Percentiles rank a stretch among this genome's conserved stretches.
Conservation (phyloP, 2,888 invertebrate species). For the Drosophila prolongata region DNA sequence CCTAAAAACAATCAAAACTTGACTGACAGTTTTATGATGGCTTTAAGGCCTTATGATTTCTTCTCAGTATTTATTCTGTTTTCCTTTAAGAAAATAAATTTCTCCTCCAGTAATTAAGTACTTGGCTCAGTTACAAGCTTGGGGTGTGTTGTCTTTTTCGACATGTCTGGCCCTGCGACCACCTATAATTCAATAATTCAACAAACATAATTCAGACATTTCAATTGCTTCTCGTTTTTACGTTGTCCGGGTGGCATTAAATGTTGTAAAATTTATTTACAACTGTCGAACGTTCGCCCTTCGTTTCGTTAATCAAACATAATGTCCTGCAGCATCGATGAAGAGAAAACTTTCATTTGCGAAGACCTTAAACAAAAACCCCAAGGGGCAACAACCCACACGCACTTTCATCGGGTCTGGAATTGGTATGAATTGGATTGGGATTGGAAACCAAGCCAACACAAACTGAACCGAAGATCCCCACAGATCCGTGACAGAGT, state of each 20-base stretch:
- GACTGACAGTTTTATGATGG: too few relatives aligned
- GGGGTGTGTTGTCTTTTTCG: neutral
- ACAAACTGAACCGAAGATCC: constrained; percentile 18
- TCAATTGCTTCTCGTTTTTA: constrained; percentile 44
- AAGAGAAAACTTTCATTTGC: constrained; percentile 65
- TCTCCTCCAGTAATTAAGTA: constrained; percentile 25
- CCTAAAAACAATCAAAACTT: too few relatives aligned
- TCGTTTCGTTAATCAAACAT: constrained; percentile 46
- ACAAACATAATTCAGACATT: constrained; percentile 44
- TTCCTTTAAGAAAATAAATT: constrained; percentile 5
- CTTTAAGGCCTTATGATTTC: neutral
- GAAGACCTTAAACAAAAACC: constrained; percentile 43
- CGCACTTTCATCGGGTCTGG: constrained; percentile 65
- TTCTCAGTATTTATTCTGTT: neutral
- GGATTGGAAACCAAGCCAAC: constrained; percentile 1
- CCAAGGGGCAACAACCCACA: constrained; percentile 68
- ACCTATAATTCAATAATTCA: constrained; percentile 41
- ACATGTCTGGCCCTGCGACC: constrained; percentile 20
- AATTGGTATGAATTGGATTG: constrained; percentile 4
- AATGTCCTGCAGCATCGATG: constrained; percentile 32
- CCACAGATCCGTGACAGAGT: constrained; percentile 53
- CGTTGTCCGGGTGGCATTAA: constrained; percentile 55
- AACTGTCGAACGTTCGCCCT: constrained; percentile 34
- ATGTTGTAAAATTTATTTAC: constrained; percentile 52
- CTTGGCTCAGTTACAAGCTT: constrained; percentile 14